These are phyloP conservation scores for Teleopsis dalmanni DNA, from an alignment of 1,140 invertebrate genomes.

Conservation along the genomic window DNA sequence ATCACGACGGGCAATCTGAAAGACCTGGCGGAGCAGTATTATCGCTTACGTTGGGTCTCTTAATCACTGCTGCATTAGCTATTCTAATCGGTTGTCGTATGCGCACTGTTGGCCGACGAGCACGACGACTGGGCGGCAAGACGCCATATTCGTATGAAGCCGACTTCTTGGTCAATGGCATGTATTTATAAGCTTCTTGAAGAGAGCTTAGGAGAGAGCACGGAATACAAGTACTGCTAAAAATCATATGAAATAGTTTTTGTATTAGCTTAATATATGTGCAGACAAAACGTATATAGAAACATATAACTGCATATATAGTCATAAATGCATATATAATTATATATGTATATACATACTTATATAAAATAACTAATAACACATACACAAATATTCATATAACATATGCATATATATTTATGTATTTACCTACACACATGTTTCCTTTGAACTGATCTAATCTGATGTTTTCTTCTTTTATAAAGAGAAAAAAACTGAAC, in stretches of 20 bases:
- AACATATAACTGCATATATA: not conserved
- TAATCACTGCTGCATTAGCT: slow-evolving; percentile 57
- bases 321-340: not conserved
- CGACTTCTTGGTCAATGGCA: slow-evolving; percentile 94
- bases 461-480: too few species aligned
- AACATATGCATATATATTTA: too few species aligned
- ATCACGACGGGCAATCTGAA: slow-evolving; percentile 55
- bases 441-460: too few species aligned
- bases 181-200: slow-evolving; percentile 72
- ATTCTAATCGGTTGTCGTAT: slow-evolving; percentile 76
- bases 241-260: too few species aligned
- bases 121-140: slow-evolving; percentile 64
- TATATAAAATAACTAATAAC: too few species aligned
- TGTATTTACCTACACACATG: too few species aligned
- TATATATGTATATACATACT: too few species aligned
- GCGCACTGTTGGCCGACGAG: slow-evolving; percentile 61
- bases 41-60: slow-evolving; percentile 64
- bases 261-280: too few species aligned
- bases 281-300: too few species aligned
- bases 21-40: slow-evolving; percentile 74
- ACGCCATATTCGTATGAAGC: slow-evolving; percentile 86
- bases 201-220: too few species aligned
- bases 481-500: too few species aligned
- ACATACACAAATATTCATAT: too few species aligned
- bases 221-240: not conserved